Evolutionary conservation across 2,113 vertebrate genomes (phyloP).

Genomic region (Cyprinus carpio): DNA sequence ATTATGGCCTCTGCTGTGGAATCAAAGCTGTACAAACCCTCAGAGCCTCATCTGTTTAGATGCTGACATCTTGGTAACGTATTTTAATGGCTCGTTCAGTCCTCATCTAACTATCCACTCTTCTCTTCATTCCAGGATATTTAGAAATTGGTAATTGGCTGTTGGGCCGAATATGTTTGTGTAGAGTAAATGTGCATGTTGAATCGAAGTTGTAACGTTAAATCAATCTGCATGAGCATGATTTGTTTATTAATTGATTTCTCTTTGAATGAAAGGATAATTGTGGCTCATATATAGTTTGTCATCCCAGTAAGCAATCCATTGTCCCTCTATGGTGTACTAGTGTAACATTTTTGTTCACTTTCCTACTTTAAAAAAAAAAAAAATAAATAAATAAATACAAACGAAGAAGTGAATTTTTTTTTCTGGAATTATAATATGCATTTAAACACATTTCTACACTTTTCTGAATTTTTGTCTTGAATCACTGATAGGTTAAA

Average conservation of each 20-base stretch:
- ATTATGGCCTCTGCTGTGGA: conserved; percentile 41
- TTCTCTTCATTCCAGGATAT: neutral
- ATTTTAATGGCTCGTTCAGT: conserved; percentile 21
- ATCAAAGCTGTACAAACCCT: conserved; percentile 43
- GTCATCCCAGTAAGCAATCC: conserved; percentile 33
- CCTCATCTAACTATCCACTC: conserved; percentile 19
- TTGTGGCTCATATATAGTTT: conserved; percentile 25
- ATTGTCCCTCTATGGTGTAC: neutral
- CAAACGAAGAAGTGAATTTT: neutral
- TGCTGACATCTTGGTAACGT: conserved; percentile 9
- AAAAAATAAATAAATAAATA: too few relatives aligned
- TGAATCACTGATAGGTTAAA: neutral
- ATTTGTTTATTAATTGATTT: conserved; percentile 49
- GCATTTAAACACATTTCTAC: neutral
- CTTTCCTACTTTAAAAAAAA: neutral
- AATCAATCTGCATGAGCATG: conserved; percentile 1
- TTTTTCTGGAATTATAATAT: neutral
- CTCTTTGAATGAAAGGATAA: conserved; percentile 26
- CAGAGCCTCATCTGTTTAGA: conserved; percentile 32
- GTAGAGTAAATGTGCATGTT: neutral
- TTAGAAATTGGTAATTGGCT: neutral
- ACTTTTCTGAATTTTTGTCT: neutral
- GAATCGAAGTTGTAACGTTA: neutral
- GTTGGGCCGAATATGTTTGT: neutral
- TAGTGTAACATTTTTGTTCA: neutral